Evolutionary conservation across 2,888 invertebrate genomes (phyloP).

Genomic region (Catocala fraxini): DNA sequence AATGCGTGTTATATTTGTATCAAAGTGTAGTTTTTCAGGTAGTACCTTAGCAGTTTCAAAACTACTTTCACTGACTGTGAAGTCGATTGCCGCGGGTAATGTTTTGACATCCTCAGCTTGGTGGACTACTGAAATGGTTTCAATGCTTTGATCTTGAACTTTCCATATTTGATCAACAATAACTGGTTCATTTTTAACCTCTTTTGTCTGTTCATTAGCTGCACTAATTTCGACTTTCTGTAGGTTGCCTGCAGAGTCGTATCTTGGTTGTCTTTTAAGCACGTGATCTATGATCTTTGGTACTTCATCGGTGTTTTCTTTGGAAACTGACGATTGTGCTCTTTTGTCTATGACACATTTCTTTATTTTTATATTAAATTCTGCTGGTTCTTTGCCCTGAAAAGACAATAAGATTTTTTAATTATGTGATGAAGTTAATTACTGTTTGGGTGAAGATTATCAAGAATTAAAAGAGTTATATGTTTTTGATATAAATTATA

Average conservation of each 20-base stretch:
- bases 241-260: not conserved
- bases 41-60: constrained; percentile 5
- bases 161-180: constrained; percentile 28
- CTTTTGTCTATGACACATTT: constrained; percentile 11
- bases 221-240: not conserved
- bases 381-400: constrained; percentile 20
- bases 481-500: too few species aligned
- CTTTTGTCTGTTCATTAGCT: not conserved
- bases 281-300: not conserved
- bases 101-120: constrained; percentile 9
- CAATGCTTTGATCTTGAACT: constrained; percentile 12
- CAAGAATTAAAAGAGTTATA: too few species aligned
- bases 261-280: not conserved
- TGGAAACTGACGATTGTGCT: not conserved
- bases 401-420: not conserved
- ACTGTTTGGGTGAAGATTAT: not conserved
- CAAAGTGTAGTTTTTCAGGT: not conserved
- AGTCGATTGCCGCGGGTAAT: constrained; percentile 11
- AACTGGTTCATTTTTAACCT: constrained; percentile 18
- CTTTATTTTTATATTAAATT: constrained; percentile 14
- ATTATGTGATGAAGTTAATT: not conserved
- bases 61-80: constrained; percentile 4
- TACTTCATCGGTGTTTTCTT: not conserved
- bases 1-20: constrained; percentile 10
- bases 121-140: constrained; percentile 2